Base-by-base conservation (phyloP, 2,797 vertebrate genomes). In the Microchirus variegatus region DNA sequence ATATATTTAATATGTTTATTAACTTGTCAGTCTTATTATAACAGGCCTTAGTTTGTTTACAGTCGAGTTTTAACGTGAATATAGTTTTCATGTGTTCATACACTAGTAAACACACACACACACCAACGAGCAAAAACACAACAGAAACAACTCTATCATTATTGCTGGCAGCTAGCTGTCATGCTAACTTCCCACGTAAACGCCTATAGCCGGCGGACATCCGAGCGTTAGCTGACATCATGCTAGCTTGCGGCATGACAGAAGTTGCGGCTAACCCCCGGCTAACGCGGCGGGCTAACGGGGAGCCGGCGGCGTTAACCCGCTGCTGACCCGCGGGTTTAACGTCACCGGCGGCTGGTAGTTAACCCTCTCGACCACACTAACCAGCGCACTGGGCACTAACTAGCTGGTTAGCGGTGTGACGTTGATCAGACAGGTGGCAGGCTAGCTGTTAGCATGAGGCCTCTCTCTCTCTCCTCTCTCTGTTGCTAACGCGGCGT, bases 381-480 rank as follows among this genome's bases (percentile, higher is more conserved):
- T 17, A 12, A 52, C 9, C 13, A 42, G 3, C 3, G 2, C 9
- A 12, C 9, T 18, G 6, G 19, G 12, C 43, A 19, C 16, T 45
- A 56, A 44, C 31, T 18, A 45, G 38, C 62, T 18, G 40, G 36
- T 53, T 60, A 56, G 47, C 70, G 60, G n/a, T 17, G 55, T 63
- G 69, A 67, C 75, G 71, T 37, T 48, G 81, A 77, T 85, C 89
- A 80, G 84, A 87, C 87, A 90, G 90, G 83, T 87, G 84, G 83
- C 75, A 78, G 52, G 77, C 88, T 92, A 82, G 63, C 73, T 18
- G 66, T 41, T 88, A 89, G 73, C 72, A 50, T 57, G 53, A 80
- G 70, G 87, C 89, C 89, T 58, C 53, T 14, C 38, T 36, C 38
- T 52, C 36, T 12, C 6, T 10, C 17, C 16, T 1, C 63, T 13